Evolutionary conservation across 2,797 vertebrate species (phyloP), one percentile per base, ranked within the genome.

Genomic region (Champsocephalus gunnari): DNA sequence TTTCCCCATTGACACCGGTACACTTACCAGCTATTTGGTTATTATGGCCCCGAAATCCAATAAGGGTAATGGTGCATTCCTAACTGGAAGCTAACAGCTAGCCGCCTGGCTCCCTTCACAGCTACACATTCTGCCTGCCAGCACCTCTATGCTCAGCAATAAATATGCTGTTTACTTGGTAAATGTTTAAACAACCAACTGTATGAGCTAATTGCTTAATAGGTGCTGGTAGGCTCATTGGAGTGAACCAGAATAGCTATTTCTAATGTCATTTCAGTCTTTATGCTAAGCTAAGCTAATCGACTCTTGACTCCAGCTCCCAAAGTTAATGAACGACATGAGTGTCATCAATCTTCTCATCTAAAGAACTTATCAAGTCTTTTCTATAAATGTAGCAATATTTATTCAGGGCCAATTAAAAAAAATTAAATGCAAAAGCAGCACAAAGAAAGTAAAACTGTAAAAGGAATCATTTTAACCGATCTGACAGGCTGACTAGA

Each of bases 91-190:
- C 19, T 53, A 59, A 45, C 21, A 10, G 16, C 14, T 21, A 55
- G 34, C 45, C 34, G 24, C 45, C 34, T 66, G 50, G 48, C 61
- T 71, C 32, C 56, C 64, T 77, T 28, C 1, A 38, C 51, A 28
- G 24, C 21, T 50, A 21, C 67, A 53, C 56, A 45, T 8, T 57
- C 53, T 41, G 17, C 34, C 16, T 60, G 55, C 11, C 38, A 47
- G 28, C 3, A 44, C 8, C 2, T 69, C n/a, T 61, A 16, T 48
- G 57, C 62, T 59, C 24, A 53, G 13, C 19, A 73, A 78, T 65
- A 54, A 55, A 48, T 69, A 53, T 7, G 5, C 24, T 41, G 32
- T 14, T 16, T 76, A 41, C 66, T 16, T 66, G 11, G 50, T 34
- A 45, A 19, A 34, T 32, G 0, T 50, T 5, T 5, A 43, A 3